Conservation (phyloP, 2,113 vertebrate species). For the Oplegnathus fasciatus region DNA sequence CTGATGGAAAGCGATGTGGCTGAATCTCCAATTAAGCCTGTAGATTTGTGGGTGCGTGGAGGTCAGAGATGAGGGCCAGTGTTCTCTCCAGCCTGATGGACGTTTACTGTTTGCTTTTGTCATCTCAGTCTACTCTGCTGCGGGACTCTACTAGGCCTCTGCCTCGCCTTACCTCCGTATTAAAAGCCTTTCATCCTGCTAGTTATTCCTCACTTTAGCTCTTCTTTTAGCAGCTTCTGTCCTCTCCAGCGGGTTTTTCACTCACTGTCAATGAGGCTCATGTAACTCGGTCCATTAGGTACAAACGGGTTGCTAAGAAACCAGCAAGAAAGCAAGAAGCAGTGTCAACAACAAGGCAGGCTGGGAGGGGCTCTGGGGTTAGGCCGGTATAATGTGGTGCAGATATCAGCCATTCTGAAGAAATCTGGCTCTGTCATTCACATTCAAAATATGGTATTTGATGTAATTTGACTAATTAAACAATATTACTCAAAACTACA, state of each 20-base stretch:
- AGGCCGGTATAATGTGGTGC: background rate
- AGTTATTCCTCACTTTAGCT: conserved; percentile 51
- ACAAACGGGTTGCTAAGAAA: conserved; percentile 70
- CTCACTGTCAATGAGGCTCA: conserved; percentile 27
- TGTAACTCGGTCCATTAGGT: conserved; percentile 37
- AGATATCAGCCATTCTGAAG: background rate
- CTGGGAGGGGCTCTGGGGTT: background rate
- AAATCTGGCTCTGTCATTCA: background rate
- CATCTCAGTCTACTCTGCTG: conserved; percentile 81
- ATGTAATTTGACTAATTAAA: too few species aligned
- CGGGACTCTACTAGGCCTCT: conserved; percentile 77
- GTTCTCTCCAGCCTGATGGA: conserved; percentile 58
- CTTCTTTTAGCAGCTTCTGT: conserved; percentile 21
- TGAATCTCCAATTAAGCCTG: conserved; percentile 84
- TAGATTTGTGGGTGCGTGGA: conserved; percentile 82
- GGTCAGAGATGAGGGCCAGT: conserved; percentile 83
- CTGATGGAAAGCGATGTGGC: conserved; percentile 88
- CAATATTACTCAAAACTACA: too few species aligned
- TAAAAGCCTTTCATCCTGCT: conserved; percentile 54
- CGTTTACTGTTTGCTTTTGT: conserved; percentile 86
- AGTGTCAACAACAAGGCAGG: conserved; percentile 56
- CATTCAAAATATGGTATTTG: background rate
- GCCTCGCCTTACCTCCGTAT: conserved; percentile 58
- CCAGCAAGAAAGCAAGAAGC: conserved; percentile 39
- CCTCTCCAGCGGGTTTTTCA: conserved; percentile 29